Conservation (phyloP, 2,888 invertebrate species). For the Adela reaumurella region DNA sequence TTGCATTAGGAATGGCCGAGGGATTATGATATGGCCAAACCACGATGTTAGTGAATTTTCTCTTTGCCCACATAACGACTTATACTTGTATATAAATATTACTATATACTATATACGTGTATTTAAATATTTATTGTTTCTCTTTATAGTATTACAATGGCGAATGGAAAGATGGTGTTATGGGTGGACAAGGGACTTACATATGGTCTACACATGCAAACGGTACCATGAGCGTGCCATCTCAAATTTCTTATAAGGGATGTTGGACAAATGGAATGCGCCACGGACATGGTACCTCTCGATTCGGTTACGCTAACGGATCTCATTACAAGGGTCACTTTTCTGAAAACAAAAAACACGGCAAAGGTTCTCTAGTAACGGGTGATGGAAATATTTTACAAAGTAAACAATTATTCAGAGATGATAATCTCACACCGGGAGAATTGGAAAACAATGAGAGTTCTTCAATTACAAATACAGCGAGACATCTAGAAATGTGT, state of each 20-base stretch:
- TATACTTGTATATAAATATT: no score
- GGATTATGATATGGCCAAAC: conserved; percentile 59
- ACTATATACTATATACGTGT: no score
- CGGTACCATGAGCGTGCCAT: conserved; percentile 48
- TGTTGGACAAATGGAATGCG: conserved; percentile 53
- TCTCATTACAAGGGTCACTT: conserved; percentile 55
- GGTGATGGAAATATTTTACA: conserved; percentile 52
- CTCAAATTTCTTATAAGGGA: conserved; percentile 50
- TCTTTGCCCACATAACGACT: no score
- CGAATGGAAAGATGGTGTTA: conserved; percentile 53
- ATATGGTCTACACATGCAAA: conserved; percentile 54
- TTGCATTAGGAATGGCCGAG: conserved; percentile 51
- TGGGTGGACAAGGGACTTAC: conserved; percentile 58
- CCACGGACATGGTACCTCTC: conserved; percentile 43
- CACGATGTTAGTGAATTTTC: conserved; percentile 43
- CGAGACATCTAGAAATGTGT: conserved; percentile 25
- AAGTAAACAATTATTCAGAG: conserved; percentile 43
- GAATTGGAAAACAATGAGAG: conserved; percentile 11
- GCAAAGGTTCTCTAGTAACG: conserved; percentile 49
- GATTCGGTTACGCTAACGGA: conserved; percentile 51
- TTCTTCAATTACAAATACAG: no score
- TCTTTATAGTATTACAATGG: conserved; percentile 58
- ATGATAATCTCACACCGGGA: conserved; percentile 40
- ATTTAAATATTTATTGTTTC: no score
- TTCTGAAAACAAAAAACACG: conserved; percentile 54